A percentile compares a stretch with the other conserved stretches of the same genome.
Conservation (phyloP, 2,888 invertebrate genomes). For the Aethes cnicana region DNA sequence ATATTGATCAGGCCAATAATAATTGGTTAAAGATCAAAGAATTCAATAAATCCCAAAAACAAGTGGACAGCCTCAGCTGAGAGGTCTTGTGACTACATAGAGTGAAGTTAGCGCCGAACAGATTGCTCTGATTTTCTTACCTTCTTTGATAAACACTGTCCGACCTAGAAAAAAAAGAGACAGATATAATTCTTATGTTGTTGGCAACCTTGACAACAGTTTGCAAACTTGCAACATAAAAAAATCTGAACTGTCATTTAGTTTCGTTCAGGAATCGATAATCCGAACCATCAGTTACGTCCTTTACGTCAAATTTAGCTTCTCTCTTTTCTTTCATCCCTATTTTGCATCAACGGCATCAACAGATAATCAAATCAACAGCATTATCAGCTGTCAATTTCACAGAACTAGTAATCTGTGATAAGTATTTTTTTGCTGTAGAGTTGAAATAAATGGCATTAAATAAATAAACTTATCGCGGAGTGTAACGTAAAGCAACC, state of each 20-base stretch:
- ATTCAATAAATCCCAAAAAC: constrained; percentile 53
- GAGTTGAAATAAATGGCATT: no score
- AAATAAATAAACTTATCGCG: no score
- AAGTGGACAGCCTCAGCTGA: constrained; percentile 75
- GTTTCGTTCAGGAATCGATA: constrained; percentile 30
- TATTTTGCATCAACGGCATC: no score
- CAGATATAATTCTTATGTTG: constrained; percentile 41
- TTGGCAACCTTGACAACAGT: constrained; percentile 51
- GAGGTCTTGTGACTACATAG: constrained; percentile 78
- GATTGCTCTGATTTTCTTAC: constrained; percentile 57
- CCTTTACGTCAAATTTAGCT: no score
- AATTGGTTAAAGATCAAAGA: constrained; percentile 48
- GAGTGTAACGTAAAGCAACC: no score
- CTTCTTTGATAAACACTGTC: constrained; percentile 66
- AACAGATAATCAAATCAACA: no score
- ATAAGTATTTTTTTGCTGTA: background rate
- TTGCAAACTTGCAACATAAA: constrained; percentile 39
- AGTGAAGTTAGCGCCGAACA: constrained; percentile 58
- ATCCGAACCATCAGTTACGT: no score
- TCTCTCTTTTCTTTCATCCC: no score
- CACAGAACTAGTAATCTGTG: no score
- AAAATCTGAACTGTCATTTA: constrained; percentile 35
- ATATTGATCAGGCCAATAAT: constrained; percentile 41
- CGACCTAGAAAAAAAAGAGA: constrained; percentile 65
- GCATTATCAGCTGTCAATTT: no score